Percentiles rank a stretch among this genome's conserved stretches.
These are phyloP conservation scores for Pipa parva DNA, from an alignment of 2,113 vertebrate genomes.

Conservation along the genomic window DNA sequence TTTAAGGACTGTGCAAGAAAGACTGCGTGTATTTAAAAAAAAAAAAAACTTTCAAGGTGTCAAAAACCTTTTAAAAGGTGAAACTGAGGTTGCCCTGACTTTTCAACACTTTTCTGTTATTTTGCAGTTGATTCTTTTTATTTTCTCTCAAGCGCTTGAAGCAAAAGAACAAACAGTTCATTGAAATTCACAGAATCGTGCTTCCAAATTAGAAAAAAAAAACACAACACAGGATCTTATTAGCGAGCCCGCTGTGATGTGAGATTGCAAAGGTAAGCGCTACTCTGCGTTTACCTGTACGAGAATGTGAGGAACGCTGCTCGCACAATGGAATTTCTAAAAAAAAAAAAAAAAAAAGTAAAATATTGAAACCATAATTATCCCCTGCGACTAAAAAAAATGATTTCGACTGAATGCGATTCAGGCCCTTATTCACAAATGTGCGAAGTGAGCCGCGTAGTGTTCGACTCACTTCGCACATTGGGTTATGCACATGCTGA, in stretches of 20 bases:
- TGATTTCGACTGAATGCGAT: no score
- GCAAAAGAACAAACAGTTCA: background rate
- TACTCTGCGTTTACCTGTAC: background rate
- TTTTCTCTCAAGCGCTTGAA: background rate
- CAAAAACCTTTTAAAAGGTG: background rate
- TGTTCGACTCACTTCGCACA: no score
- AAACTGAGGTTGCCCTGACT: background rate
- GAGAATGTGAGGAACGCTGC: no score
- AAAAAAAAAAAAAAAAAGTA: no score
- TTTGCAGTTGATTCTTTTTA: background rate
- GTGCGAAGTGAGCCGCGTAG: no score
- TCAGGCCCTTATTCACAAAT: no score
- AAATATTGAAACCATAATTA: no score
- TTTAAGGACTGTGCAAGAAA: no score
- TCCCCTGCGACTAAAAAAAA: no score
- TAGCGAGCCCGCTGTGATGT: slow-evolving; percentile 1
- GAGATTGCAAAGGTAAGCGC: background rate
- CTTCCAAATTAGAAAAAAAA: slow-evolving; percentile 6
- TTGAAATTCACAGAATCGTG: slow-evolving; percentile 5
- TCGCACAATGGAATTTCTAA: no score
- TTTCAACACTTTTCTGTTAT: background rate
- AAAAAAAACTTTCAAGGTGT: background rate
- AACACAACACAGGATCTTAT: slow-evolving; percentile 13
- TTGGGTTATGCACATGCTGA: no score
- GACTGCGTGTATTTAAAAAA: no score